phyloP scores from a whole-genome alignment of 2,113 vertebrate species.

The Periophthalmodon schlosseri region DNA sequence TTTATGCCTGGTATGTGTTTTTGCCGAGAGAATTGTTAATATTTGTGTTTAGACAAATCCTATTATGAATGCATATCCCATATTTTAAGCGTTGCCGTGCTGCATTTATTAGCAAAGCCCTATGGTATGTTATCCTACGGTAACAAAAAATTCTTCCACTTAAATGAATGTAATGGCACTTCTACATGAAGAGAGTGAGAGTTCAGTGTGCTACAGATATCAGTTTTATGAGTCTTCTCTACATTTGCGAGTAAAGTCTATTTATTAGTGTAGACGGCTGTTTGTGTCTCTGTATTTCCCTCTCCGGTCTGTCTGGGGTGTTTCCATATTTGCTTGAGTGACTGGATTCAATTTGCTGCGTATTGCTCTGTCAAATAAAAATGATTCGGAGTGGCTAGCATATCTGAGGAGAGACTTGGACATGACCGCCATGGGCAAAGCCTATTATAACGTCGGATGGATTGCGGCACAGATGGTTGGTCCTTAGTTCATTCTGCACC shows the following conservation, averaged over 20 bases:
- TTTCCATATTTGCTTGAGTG: conserved; percentile 36
- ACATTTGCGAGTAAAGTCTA: conserved; percentile 28
- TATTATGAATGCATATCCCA: not conserved
- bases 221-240: conserved; percentile 24
- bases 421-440: conserved; percentile 16
- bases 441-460: conserved; percentile 38
- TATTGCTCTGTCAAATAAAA: conserved; percentile 38
- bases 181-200: conserved; percentile 16
- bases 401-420: not conserved
- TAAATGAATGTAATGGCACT: conserved; percentile 16
- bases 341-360: conserved; percentile 36
- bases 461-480: conserved; percentile 16
- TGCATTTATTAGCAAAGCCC: not conserved
- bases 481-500: conserved; percentile 4
- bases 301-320: not conserved
- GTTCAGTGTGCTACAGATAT: conserved; percentile 19
- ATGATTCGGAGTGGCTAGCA: conserved; percentile 17
- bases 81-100: not conserved
- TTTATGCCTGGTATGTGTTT: not conserved
- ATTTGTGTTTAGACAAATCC: not conserved
- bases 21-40: not conserved
- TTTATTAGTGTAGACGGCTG: conserved; percentile 33
- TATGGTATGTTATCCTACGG: not conserved
- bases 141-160: conserved; percentile 9
- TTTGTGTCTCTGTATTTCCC: conserved; percentile 19